Conservation (phyloP, 2,113 vertebrate genomes). For the Siniperca chuatsi region DNA sequence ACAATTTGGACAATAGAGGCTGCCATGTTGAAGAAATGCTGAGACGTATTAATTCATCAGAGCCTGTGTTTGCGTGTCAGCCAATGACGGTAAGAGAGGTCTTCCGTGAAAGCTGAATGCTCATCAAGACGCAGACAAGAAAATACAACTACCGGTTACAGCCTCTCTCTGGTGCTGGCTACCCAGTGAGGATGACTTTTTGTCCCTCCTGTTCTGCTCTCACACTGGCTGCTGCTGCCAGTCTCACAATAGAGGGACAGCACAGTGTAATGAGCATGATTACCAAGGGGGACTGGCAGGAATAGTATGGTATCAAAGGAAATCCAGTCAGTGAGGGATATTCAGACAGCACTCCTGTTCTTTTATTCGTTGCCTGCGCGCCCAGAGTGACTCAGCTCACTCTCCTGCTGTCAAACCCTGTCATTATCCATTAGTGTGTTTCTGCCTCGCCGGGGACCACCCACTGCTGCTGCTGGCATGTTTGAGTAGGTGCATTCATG, state of each 20-base stretch:
- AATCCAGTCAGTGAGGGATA: constrained; percentile 67
- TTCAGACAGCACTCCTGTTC: constrained; percentile 67
- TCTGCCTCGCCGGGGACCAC: constrained; percentile 62
- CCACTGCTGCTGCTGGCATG: constrained; percentile 60
- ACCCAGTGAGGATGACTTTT: constrained; percentile 29
- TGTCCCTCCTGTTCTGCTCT: constrained; percentile 43
- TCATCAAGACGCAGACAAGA: constrained; percentile 9
- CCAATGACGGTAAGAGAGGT: not conserved
- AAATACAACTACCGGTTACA: constrained; percentile 7
- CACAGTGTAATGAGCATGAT: constrained; percentile 71
- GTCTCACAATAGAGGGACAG: constrained; percentile 59
- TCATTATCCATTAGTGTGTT: constrained; percentile 80
- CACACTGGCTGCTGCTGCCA: constrained; percentile 56
- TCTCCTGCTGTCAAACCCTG: constrained; percentile 77
- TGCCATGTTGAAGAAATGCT: constrained; percentile 16
- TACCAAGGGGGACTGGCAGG: constrained; percentile 74
- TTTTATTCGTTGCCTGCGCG: constrained; percentile 77
- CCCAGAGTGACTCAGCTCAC: constrained; percentile 79
- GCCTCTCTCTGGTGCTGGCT: constrained; percentile 15
- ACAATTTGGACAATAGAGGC: constrained; percentile 16
- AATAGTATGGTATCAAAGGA: constrained; percentile 76
- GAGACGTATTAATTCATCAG: constrained; percentile 22
- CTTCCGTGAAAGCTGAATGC: not conserved
- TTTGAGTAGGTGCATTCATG: constrained; percentile 36
- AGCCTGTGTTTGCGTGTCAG: constrained; percentile 19